phyloP scores from a whole-genome alignment of 2,113 vertebrate genomes.

The Odobenus rosmarus region DNA sequence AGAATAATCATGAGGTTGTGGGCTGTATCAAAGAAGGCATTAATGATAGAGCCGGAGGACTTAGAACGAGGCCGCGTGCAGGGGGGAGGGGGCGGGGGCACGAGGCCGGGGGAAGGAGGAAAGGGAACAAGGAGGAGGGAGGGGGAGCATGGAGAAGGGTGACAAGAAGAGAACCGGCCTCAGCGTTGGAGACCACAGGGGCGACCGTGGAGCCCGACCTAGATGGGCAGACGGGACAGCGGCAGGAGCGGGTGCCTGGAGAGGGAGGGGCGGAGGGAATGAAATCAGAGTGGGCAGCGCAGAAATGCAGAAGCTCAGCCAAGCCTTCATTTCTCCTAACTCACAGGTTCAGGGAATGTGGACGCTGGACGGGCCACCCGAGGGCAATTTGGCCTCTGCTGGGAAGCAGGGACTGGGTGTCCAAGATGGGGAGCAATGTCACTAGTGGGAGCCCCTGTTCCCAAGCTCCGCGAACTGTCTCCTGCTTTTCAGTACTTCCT shows the following conservation, averaged over 20 bases:
- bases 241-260: background rate
- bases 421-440: fast-evolving
- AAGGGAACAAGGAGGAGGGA: slow-evolving; percentile 33
- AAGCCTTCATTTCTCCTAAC: background rate
- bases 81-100: background rate
- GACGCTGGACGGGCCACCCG: fast-evolving
- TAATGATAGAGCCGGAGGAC: slow-evolving; percentile 84
- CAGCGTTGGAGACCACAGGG: background rate
- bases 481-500: background rate
- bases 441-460: background rate
- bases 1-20: slow-evolving; percentile 88
- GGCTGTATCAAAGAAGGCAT: slow-evolving; percentile 89
- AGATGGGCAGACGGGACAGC: background rate
- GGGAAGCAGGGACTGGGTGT: background rate
- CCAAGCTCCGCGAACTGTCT: too few relatives aligned
- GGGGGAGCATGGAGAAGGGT: slow-evolving; percentile 34
- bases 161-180: background rate
- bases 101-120: slow-evolving; percentile 34
- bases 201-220: background rate
- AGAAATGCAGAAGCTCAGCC: background rate
- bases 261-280: fast-evolving
- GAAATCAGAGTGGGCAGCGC: fast-evolving
- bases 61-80: slow-evolving; percentile 47
- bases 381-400: background rate
- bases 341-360: background rate